Conservation (phyloP, 2,888 invertebrate genomes). For the Ommatoiulus sabulosus region DNA sequence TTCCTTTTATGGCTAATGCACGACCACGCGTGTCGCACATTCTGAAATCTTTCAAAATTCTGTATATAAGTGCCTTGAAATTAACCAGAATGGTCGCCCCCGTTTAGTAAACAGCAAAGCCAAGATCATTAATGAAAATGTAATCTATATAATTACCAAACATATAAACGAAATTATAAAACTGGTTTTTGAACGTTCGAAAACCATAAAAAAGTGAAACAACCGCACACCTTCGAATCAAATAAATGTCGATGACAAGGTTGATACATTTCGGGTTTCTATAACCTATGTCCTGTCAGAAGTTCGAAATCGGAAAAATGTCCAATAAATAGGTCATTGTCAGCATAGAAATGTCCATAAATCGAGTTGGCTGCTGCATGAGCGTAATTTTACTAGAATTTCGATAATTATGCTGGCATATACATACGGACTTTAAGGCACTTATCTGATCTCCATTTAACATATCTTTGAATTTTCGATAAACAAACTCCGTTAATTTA, state of each 20-base stretch:
- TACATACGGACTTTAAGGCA: too few species aligned
- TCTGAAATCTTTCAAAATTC: too few species aligned
- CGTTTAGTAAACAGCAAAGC: not conserved
- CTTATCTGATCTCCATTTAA: not conserved
- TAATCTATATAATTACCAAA: conserved; percentile 23
- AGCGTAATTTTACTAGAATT: not conserved
- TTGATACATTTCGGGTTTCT: not conserved
- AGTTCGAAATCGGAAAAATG: conserved; percentile 3
- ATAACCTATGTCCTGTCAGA: not conserved
- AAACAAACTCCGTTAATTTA: not conserved
- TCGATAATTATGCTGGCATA: not conserved
- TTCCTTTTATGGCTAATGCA: too few species aligned
- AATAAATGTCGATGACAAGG: conserved; percentile 30
- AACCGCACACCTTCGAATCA: not conserved
- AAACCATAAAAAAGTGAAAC: not conserved
- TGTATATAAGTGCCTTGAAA: not conserved
- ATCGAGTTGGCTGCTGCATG: not conserved
- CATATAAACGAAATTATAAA: not conserved
- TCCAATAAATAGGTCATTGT: conserved; percentile 45
- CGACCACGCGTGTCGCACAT: too few species aligned
- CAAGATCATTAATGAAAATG: not conserved
- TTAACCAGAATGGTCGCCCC: not conserved
- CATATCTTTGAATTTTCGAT: not conserved
- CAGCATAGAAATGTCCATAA: conserved; percentile 41
- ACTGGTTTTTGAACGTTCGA: not conserved